Conservation (phyloP, 2,888 invertebrate species). For the Salticus scenicus region DNA sequence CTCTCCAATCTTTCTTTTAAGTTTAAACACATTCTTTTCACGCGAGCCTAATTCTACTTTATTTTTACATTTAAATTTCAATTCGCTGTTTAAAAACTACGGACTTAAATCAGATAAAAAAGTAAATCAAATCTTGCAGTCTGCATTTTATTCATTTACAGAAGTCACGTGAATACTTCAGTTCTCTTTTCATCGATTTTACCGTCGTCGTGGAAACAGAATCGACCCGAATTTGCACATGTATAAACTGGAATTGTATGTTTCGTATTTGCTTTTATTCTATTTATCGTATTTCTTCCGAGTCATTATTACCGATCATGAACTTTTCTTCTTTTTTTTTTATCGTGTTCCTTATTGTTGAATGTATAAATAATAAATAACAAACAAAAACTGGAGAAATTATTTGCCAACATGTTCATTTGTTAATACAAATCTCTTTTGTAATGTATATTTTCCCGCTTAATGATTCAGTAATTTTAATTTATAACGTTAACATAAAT, state of each 20-base stretch:
- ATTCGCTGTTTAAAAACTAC: neutral
- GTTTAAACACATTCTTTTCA: too few species aligned
- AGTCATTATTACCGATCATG: neutral
- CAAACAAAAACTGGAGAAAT: neutral
- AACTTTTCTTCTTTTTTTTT: neutral
- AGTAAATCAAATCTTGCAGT: neutral
- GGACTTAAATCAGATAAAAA: neutral
- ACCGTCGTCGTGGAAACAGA: neutral
- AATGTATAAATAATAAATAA: neutral
- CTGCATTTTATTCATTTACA: neutral
- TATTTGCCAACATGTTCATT: neutral
- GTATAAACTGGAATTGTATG: neutral
- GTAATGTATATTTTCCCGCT: too few species aligned
- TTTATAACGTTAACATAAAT: too few species aligned
- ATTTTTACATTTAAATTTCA: neutral
- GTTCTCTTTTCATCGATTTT: neutral
- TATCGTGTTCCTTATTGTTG: neutral
- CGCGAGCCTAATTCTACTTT: too few species aligned
- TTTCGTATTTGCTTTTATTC: neutral
- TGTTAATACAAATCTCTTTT: too few species aligned
- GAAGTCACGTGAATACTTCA: neutral
- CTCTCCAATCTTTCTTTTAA: too few species aligned
- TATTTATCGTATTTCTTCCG: neutral
- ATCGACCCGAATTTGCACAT: constrained; percentile 1
- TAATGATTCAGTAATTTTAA: too few species aligned